Evolutionary conservation across 2,113 vertebrate genomes (phyloP).

Genomic region (Bothrops jararaca): DNA sequence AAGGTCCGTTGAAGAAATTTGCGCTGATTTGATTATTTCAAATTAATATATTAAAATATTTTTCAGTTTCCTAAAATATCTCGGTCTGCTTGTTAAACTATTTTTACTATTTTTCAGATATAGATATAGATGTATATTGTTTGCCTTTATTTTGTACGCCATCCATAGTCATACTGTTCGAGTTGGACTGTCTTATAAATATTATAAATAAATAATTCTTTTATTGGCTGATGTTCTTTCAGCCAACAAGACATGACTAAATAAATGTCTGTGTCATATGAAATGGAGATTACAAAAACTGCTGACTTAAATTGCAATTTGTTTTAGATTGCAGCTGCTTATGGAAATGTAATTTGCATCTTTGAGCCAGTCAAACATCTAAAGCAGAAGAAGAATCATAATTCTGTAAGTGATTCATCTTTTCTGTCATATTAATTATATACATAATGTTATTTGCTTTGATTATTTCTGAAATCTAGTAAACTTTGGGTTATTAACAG

Average conservation of each 20-base stretch:
- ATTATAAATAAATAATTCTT: background rate
- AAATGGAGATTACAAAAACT: background rate
- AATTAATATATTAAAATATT: background rate
- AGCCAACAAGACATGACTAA: background rate
- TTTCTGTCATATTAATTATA: slow-evolving; percentile 11
- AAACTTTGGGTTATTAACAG: background rate
- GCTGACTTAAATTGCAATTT: slow-evolving; percentile 11
- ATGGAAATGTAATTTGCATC: slow-evolving; percentile 87
- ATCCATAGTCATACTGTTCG: background rate
- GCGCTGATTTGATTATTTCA: background rate
- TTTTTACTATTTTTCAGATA: background rate
- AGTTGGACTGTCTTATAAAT: background rate
- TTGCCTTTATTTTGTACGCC: background rate
- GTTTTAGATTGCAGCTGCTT: slow-evolving; percentile 94
- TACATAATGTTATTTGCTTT: slow-evolving; percentile 27
- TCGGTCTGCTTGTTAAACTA: background rate
- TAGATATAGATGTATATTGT: background rate
- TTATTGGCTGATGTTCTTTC: background rate
- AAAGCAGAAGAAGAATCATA: slow-evolving; percentile 73
- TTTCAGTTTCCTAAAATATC: background rate
- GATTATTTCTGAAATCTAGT: background rate
- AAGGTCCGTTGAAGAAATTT: background rate
- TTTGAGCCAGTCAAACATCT: slow-evolving; percentile 86
- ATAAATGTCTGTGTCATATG: background rate
- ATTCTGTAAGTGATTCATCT: slow-evolving; percentile 76